Evolutionary conservation across 2,888 invertebrate species (phyloP), one percentile per base, ranked within the genome.

Genomic region (Helleia helle): DNA sequence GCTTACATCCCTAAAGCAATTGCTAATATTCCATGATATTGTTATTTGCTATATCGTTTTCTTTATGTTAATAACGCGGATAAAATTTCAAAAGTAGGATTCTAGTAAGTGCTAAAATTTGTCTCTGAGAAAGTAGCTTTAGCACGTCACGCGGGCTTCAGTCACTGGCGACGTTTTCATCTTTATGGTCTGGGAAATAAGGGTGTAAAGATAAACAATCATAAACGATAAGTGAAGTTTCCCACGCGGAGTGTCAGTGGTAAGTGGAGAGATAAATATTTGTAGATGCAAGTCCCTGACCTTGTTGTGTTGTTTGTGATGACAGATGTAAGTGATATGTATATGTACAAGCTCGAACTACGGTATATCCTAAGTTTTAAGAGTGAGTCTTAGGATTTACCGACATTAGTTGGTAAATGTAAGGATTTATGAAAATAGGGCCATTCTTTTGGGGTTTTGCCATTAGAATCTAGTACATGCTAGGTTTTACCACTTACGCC

Each of bases 231-330:
- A 56, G 52, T 46, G 43, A 51, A 52, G 52, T 64, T 79, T 83
- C 81, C 80, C 81, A 83, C 81, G 79, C 72, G 66, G 72, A 74
- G 58, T 61, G 54, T 48, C 65, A 61, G 70, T 71, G 71, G 71
- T 66, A 73, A 79, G 71, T 77, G 70, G 61, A 47, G 64, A 74
- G 71, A 74, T 74, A 76, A 83, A 81, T 80, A 79, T 83, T 80
- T 75, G 77, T 79, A 68, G 65, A 70, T 56, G 59, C 58, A 54
- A 62, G 65, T 53, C 62, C 46, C 45, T 47, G 54, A 54, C 51
- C 48, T 47, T 46, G 42, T 47, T 44, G 31, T 58, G 59, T 55
- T 37, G 44, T 48, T 41, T 49, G 54, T 40, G 25, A 31, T 15
- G 17, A 14, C 30, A 34, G 12, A 34, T 34, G 12, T 18, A 30